Percentiles rank a stretch among this genome's conserved stretches.
Conservation (phyloP, 2,888 invertebrate genomes). For the Hydropsyche betteni region DNA sequence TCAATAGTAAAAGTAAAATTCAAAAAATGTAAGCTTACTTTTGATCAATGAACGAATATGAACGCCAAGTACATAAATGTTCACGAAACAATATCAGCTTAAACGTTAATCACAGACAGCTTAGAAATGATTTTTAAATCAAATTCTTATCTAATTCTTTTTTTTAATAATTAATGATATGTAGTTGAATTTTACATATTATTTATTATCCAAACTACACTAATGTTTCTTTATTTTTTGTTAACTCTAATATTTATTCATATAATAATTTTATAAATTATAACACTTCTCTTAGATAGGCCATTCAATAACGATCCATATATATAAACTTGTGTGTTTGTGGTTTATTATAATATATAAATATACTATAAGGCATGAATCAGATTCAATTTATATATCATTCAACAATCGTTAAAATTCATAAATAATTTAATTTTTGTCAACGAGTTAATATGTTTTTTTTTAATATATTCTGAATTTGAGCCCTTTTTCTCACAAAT, state of each 20-base stretch:
- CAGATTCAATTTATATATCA: conserved; percentile 6
- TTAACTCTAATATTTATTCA: conserved; percentile 12
- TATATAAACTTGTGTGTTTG: conserved; percentile 32
- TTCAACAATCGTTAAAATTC: no score
- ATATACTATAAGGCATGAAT: conserved; percentile 16
- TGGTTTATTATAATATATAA: conserved; percentile 18
- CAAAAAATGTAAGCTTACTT: conserved; percentile 7
- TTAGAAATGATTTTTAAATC: conserved; percentile 23
- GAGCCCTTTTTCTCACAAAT: not conserved
- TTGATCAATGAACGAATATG: not conserved
- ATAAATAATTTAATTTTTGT: no score
- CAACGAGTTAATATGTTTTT: no score
- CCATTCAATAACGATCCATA: conserved; percentile 17
- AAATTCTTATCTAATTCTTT: conserved; percentile 25
- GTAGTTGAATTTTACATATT: conserved; percentile 32
- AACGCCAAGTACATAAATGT: not conserved
- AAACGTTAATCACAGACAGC: conserved; percentile 32
- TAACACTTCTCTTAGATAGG: conserved; percentile 24
- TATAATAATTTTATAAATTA: conserved; percentile 19
- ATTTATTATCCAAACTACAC: conserved; percentile 29
- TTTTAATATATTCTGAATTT: conserved; percentile 2
- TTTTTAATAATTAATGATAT: conserved; percentile 27
- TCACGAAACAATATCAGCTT: conserved; percentile 18
- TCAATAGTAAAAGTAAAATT: not conserved
- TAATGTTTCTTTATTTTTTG: conserved; percentile 13